Evolutionary conservation across 2,797 vertebrate species (phyloP).

Genomic region (Chloroceryle inda): DNA sequence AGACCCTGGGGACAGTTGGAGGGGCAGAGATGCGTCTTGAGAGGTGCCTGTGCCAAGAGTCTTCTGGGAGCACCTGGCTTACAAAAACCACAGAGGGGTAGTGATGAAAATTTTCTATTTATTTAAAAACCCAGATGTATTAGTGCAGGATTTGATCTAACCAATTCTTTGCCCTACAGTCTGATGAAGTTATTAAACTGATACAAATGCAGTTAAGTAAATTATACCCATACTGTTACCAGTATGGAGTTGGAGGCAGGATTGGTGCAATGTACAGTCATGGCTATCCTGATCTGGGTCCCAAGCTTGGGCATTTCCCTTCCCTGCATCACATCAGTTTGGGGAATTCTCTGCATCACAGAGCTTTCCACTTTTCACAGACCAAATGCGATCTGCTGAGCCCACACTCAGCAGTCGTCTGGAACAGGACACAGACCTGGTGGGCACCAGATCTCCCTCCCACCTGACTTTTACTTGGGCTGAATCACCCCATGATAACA

Average conservation of each 20-base stretch:
- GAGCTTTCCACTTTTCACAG: not conserved
- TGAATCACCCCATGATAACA: not conserved
- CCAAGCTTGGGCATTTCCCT: not conserved
- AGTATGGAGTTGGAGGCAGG: not conserved
- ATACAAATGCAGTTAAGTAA: not conserved
- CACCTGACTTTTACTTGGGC: not conserved
- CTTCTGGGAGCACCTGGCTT: not conserved
- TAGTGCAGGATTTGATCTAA: not conserved
- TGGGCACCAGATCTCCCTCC: not conserved
- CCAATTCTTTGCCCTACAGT: not conserved
- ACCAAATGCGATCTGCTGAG: not conserved
- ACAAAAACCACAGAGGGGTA: not conserved
- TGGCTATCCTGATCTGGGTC: not conserved
- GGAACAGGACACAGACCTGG: not conserved
- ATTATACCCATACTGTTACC: not conserved
- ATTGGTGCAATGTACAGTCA: not conserved
- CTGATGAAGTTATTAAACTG: not conserved
- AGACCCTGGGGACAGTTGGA: not conserved
- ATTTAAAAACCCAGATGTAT: not conserved
- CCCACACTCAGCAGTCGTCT: accelerated
- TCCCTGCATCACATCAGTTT: not conserved
- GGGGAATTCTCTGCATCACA: not conserved
- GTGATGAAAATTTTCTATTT: not conserved
- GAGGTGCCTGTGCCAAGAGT: not conserved
- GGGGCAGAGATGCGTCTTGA: not conserved